Percentiles rank a stretch among this genome's conserved stretches.
These are phyloP conservation scores for Pristionchus entomophagus DNA, from an alignment of 2,888 invertebrate species.

Conservation along the genomic window DNA sequence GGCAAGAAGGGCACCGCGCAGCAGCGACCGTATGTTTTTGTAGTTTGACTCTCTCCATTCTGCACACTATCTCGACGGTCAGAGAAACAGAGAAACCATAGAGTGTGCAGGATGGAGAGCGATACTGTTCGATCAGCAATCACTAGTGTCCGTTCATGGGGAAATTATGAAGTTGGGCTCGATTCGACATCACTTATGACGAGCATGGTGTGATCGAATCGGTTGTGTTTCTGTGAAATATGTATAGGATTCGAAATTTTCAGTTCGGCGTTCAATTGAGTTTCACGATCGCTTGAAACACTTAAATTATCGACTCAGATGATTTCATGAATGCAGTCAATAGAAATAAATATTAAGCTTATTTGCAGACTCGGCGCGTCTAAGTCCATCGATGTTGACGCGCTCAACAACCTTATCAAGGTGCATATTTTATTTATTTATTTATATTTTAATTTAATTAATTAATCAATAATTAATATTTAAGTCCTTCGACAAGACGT, in stretches of 20 bases:
- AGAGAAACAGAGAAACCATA: too few species aligned
- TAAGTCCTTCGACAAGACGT: constrained; percentile 70
- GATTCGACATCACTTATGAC: too few species aligned
- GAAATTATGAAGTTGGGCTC: too few species aligned
- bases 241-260: not conserved
- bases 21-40: constrained; percentile 10
- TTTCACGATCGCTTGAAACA: not conserved
- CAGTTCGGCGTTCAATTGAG: not conserved
- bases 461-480: constrained; percentile 13
- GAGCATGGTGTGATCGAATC: too few species aligned
- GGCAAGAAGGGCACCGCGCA: constrained; percentile 7
- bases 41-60: not conserved
- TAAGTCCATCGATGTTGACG: constrained; percentile 36
- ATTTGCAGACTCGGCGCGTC: not conserved
- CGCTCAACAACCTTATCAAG: constrained; percentile 38
- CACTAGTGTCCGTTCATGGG: too few species aligned
- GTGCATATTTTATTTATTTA: not conserved
- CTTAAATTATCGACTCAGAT: not conserved
- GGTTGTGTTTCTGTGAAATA: too few species aligned
- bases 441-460: too few species aligned
- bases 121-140: too few species aligned
- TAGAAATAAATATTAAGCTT: not conserved
- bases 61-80: too few species aligned
- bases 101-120: too few species aligned
- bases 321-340: not conserved